Percentiles rank a stretch among this genome's conserved stretches.
Evolutionary conservation across 2,797 vertebrate species (phyloP).

Genomic region (Phalloptychus januarius): DNA sequence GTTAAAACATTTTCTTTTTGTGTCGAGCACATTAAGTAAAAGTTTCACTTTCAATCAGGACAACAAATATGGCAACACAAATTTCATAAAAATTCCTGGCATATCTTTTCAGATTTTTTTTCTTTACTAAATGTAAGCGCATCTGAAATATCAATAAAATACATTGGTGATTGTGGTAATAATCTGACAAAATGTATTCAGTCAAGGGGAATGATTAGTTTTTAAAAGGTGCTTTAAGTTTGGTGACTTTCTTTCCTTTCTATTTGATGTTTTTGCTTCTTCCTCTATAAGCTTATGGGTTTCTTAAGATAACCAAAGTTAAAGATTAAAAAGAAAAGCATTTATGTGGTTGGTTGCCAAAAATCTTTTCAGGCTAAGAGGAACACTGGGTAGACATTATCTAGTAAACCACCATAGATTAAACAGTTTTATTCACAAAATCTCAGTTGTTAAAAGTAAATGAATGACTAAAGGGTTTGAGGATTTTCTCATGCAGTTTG

Average conservation of each 20-base stretch:
- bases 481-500: not conserved
- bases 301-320: not conserved
- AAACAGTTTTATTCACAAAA: not conserved
- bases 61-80: not conserved
- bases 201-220: not conserved
- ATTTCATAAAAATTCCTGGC: not conserved
- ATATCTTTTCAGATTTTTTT: not conserved
- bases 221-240: not conserved
- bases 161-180: not conserved
- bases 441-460: not conserved
- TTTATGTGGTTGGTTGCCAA: not conserved
- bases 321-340: not conserved
- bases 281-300: not conserved
- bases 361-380: not conserved
- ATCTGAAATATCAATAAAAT: not conserved
- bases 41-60: not conserved
- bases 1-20: not conserved
- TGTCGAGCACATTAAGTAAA: not conserved
- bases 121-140: not conserved
- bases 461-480: not conserved
- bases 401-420: not conserved
- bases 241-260: not conserved
- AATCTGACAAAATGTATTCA: not conserved
- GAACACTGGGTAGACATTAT: not conserved
- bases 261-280: not conserved